Evolutionary conservation across 2,888 invertebrate species (phyloP).

Genomic region (Plebejus argus): DNA sequence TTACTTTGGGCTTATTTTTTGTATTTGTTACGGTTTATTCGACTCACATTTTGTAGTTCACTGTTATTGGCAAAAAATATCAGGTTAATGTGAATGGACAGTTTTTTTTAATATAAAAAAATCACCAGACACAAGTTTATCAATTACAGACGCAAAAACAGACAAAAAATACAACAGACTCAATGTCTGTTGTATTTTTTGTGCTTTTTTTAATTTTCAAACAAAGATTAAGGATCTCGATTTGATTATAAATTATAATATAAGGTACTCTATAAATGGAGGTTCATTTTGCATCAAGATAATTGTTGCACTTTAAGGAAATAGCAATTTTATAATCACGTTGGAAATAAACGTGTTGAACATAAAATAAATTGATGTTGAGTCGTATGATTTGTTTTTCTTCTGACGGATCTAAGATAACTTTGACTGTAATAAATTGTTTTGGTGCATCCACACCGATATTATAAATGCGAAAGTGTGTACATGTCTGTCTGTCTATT

Average conservation of each 20-base stretch:
- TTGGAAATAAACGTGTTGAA: background rate
- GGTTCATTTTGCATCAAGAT: background rate
- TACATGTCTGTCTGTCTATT: too few relatives aligned
- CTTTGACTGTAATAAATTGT: background rate
- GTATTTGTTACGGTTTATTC: background rate
- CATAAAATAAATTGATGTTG: constrained; percentile 12
- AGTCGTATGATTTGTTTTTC: background rate
- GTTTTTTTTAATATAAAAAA: background rate
- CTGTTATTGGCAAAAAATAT: background rate
- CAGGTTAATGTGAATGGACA: background rate
- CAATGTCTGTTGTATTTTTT: background rate
- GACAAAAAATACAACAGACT: too few relatives aligned
- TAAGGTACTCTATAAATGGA: background rate
- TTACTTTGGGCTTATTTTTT: background rate
- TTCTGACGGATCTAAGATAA: background rate
- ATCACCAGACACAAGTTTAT: background rate
- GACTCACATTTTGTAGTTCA: background rate
- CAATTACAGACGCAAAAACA: too few relatives aligned
- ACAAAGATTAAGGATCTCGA: background rate
- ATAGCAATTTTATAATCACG: constrained; percentile 12
- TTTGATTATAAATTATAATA: background rate
- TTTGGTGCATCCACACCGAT: too few relatives aligned
- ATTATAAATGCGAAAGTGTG: too few relatives aligned
- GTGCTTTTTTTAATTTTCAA: background rate
- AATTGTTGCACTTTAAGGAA: background rate